Percentiles rank a stretch among this genome's conserved stretches.
Evolutionary conservation across 1,140 invertebrate genomes (phyloP).

Genomic region (Steinernema feltiae): DNA sequence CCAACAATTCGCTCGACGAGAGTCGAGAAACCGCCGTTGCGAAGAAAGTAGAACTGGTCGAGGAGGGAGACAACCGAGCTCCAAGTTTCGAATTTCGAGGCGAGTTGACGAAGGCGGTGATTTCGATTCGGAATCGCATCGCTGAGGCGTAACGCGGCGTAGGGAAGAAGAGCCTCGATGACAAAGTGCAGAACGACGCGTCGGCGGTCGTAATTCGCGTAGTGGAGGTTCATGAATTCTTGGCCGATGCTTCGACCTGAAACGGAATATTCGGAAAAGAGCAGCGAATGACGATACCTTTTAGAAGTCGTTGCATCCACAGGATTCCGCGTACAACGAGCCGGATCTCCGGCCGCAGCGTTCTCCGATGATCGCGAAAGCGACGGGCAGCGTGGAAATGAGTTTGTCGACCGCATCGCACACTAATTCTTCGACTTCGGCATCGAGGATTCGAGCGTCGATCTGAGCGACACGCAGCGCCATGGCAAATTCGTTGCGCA

Average conservation of each 20-base stretch:
- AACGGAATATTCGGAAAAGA: background rate
- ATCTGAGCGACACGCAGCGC: background rate
- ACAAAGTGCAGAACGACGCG: background rate
- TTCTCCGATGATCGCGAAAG: background rate
- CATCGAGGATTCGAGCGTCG: background rate
- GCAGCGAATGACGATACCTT: too few species aligned
- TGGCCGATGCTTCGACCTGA: background rate
- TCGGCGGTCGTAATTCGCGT: background rate
- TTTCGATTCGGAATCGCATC: background rate
- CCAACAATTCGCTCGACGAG: background rate
- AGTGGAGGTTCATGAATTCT: conserved; percentile 1
- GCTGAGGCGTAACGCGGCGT: background rate
- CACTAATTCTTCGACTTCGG: background rate
- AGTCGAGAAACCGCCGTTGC: background rate
- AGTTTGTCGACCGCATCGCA: background rate
- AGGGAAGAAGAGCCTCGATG: background rate
- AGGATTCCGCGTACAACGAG: background rate
- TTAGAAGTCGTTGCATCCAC: background rate
- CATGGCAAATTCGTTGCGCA: too few species aligned
- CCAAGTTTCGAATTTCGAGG: background rate
- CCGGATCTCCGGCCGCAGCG: background rate
- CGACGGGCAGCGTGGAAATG: background rate
- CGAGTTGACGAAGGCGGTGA: background rate
- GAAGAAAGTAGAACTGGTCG: background rate
- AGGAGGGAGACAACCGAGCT: background rate